phyloP scores from a whole-genome alignment of 2,113 vertebrate genomes.

The Todiramphus chloris region DNA sequence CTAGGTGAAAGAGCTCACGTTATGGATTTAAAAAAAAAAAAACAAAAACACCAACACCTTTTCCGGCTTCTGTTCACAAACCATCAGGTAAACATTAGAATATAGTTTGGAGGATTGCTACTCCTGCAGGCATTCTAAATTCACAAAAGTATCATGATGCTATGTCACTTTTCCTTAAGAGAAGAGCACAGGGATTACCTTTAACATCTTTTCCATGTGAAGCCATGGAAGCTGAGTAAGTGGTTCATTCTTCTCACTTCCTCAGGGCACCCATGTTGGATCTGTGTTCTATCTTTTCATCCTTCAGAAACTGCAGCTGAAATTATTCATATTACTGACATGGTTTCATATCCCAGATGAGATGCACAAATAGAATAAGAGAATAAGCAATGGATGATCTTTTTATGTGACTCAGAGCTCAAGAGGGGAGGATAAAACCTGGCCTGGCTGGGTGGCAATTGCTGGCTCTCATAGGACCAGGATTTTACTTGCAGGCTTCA shows the following conservation, averaged over 20 bases:
- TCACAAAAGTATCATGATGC: background rate
- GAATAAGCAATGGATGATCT: background rate
- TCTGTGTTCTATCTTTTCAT: background rate
- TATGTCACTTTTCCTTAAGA: background rate
- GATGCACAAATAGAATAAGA: background rate
- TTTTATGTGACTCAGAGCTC: background rate
- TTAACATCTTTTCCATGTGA: background rate
- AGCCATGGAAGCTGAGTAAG: background rate
- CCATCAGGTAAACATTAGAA: background rate
- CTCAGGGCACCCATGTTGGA: background rate
- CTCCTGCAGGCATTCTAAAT: background rate
- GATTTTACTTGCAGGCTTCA: background rate
- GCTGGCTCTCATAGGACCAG: background rate
- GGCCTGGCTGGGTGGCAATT: background rate
- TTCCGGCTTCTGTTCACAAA: background rate
- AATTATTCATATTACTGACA: background rate
- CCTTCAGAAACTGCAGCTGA: background rate
- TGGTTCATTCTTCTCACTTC: background rate
- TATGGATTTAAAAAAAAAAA: background rate
- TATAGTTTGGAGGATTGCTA: background rate
- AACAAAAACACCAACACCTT: background rate
- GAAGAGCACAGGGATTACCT: background rate
- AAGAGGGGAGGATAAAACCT: background rate
- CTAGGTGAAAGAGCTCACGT: background rate
- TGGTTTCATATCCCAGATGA: background rate